Evolutionary conservation across 2,113 vertebrate genomes (phyloP).

Genomic region (Lophius piscatorius): DNA sequence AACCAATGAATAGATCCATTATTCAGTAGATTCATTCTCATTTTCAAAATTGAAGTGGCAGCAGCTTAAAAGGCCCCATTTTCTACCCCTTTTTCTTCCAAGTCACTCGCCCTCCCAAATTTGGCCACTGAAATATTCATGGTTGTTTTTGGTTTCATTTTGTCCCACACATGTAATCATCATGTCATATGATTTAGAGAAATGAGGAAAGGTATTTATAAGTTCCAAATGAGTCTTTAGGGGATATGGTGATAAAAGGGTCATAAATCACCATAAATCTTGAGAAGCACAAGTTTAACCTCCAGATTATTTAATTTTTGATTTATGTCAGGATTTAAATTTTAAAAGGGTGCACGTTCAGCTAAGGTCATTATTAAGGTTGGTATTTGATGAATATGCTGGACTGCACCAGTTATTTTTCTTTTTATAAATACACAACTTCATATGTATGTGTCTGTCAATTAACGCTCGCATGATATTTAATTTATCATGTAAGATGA

Average conservation of each 20-base stretch:
- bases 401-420: not conserved
- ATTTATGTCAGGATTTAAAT: too few relatives aligned
- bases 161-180: constrained; percentile 6
- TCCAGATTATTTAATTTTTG: too few relatives aligned
- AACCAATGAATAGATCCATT: constrained; percentile 80
- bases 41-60: constrained; percentile 80
- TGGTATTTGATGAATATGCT: too few relatives aligned
- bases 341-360: too few relatives aligned
- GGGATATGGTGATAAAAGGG: too few relatives aligned
- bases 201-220: not conserved
- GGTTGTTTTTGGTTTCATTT: constrained; percentile 25
- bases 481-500: too few relatives aligned
- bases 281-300: too few relatives aligned
- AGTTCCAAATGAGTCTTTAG: not conserved
- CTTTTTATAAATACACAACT: too few relatives aligned
- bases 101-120: constrained; percentile 45
- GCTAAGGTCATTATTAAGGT: too few relatives aligned
- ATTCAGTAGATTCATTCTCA: constrained; percentile 77
- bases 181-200: constrained; percentile 7
- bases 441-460: too few relatives aligned
- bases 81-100: constrained; percentile 2
- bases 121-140: constrained; percentile 68
- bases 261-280: too few relatives aligned
- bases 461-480: too few relatives aligned
- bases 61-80: constrained; percentile 70